Percentiles rank a stretch among this genome's conserved stretches.
Conservation (phyloP, 2,888 invertebrate genomes). For the Nomada flava region DNA sequence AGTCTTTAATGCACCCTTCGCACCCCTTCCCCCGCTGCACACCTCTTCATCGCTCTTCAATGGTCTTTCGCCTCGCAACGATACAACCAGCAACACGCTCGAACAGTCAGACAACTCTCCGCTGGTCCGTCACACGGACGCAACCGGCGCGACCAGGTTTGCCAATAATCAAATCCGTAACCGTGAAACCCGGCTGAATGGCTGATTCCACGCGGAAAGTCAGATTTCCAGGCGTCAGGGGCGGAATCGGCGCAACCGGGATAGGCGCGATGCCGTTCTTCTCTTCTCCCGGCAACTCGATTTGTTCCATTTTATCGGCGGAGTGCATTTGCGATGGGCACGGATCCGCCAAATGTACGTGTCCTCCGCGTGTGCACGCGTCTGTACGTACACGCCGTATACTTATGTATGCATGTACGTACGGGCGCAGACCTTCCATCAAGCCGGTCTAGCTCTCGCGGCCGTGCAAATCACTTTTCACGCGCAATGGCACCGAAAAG, state of each 20-base stretch:
- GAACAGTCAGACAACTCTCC: background rate
- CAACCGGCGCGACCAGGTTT: background rate
- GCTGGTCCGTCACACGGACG: constrained; percentile 41
- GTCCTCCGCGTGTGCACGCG: background rate
- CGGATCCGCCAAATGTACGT: background rate
- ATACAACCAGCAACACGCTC: constrained; percentile 3
- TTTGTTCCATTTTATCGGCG: constrained; percentile 72
- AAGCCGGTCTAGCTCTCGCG: constrained; percentile 54
- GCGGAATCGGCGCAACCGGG: constrained; percentile 1
- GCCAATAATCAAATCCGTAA: constrained; percentile 69
- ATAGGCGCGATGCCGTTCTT: constrained; percentile 23
- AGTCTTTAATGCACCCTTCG: constrained; percentile 74
- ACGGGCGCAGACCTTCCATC: constrained; percentile 68
- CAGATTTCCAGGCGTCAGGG: constrained; percentile 63
- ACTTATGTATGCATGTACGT: constrained; percentile 63
- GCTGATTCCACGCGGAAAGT: constrained; percentile 54
- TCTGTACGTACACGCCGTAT: constrained; percentile 16
- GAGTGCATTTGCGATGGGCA: constrained; percentile 63
- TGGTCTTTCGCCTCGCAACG: constrained; percentile 36
- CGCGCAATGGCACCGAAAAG: constrained; percentile 63
- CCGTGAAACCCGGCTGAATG: constrained; percentile 67
- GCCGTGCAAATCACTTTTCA: constrained; percentile 71
- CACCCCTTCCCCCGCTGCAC: constrained; percentile 22
- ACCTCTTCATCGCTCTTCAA: background rate
- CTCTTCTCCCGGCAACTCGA: constrained; percentile 57